These are phyloP conservation scores for Anguilla pacifica DNA, from an alignment of 2,797 vertebrate species.

Conservation along the genomic window DNA sequence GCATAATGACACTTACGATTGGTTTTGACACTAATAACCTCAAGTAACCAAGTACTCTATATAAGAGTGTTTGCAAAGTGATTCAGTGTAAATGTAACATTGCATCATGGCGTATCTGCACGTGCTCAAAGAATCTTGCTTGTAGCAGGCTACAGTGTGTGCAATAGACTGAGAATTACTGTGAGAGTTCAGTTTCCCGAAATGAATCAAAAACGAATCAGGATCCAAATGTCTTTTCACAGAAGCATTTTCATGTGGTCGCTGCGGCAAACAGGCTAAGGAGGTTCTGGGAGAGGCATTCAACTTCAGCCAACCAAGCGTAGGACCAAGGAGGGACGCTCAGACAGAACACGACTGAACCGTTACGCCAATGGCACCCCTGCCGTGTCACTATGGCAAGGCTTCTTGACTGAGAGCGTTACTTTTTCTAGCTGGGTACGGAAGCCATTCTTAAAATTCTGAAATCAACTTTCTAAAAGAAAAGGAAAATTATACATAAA, in stretches of 20 bases:
- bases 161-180: too few relatives aligned
- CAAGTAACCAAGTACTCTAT: too few relatives aligned
- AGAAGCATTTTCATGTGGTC: conserved; percentile 86
- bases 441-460: neutral
- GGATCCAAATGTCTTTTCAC: conserved; percentile 36
- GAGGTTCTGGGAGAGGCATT: conserved; percentile 67
- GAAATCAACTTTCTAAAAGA: neutral
- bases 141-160: too few relatives aligned
- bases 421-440: neutral
- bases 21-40: too few relatives aligned
- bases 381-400: neutral
- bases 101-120: too few relatives aligned
- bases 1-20: too few relatives aligned
- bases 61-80: too few relatives aligned
- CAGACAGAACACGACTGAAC: neutral
- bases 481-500: neutral
- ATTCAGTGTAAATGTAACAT: too few relatives aligned
- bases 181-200: too few relatives aligned
- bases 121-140: too few relatives aligned
- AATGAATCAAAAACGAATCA: neutral
- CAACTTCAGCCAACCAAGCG: conserved; percentile 29
- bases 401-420: neutral
- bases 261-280: conserved; percentile 82
- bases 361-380: neutral
- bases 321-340: conserved; percentile 18